Evolutionary conservation across 2,888 invertebrate species (phyloP).

Genomic region (Melinaea marsaeus): DNA sequence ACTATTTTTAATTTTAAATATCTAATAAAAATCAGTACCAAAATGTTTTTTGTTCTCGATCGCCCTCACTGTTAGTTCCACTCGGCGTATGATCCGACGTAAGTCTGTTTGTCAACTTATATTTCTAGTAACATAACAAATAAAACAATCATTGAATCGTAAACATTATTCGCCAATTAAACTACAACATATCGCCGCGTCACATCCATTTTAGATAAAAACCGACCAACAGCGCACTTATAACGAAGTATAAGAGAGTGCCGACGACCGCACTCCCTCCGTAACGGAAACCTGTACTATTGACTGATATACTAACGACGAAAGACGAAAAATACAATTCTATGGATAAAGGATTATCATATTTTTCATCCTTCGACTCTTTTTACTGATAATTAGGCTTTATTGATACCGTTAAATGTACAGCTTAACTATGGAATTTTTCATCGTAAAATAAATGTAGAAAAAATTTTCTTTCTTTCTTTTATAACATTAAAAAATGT

Average conservation of each 20-base stretch:
- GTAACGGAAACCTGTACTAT: conserved; percentile 72
- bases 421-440: conserved; percentile 73
- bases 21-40: conserved; percentile 7
- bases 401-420: conserved; percentile 60
- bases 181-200: conserved; percentile 48
- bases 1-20: conserved; percentile 32
- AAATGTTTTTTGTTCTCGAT: neutral
- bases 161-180: conserved; percentile 61
- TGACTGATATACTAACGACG: conserved; percentile 54
- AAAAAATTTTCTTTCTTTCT: conserved; percentile 59
- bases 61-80: conserved; percentile 14
- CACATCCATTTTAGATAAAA: conserved; percentile 60
- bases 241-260: conserved; percentile 38
- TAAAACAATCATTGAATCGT: conserved; percentile 53
- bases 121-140: conserved; percentile 58
- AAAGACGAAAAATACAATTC: conserved; percentile 39
- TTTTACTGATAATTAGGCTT: conserved; percentile 61
- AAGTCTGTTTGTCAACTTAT: conserved; percentile 44
- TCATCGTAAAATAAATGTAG: conserved; percentile 69
- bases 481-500: conserved; percentile 65
- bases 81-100: conserved; percentile 12
- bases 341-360: conserved; percentile 20
- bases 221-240: conserved; percentile 64
- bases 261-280: conserved; percentile 39
- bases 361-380: conserved; percentile 39